Evolutionary conservation across 30 jellyfish, hydroid and myxozoan species (phyloP), one percentile per base, ranked within the genome.

Genomic region (Pelagia noctiluca): DNA sequence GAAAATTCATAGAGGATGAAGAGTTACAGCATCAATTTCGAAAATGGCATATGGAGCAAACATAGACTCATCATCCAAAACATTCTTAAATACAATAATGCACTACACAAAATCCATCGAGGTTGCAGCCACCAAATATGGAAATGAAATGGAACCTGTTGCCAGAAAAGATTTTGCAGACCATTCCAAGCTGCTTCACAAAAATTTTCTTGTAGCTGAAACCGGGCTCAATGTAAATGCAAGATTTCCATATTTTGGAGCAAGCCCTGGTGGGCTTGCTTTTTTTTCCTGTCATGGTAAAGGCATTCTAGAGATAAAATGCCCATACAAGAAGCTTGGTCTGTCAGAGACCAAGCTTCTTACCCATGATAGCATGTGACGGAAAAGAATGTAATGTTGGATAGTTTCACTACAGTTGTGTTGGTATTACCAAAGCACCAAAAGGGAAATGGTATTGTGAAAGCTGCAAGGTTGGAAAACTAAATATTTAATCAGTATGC

Each of bases 61-160:
- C 24, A 24, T 73, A 73, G 85, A 73, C 10, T 7, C 78, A 13
- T 73, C 85, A 30, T 35, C 78, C 13, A 73, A 30, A 11, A 73
- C 78, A n/a, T 42, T 73, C 23, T n/a, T 73, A 19, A 47, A 73
- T 53, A 4, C 35, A 8, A 33, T 73, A 10, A 73, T 35, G 85
- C 85, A 73, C 38, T 73, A 73, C 33, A 21, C 23, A 26, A 25
- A 50, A 25, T 54, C 48, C 34, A 38, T 35, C 29, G 72, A 30
- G n/a, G 78, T 35, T 25, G 78, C 78, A 47, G 78, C 78, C 32
- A 73, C 85, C 5, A 73, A 25, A 73, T 73, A 75, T 54, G 82
- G 82, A 25, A 69, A 8, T 23, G 34, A 33, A 24, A 69, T 69
- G 82, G 82, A 69, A 69, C 62, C 62, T 11, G 35, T 42, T 33